phyloP scores from a whole-genome alignment of 2,888 invertebrate species.

The Tethea ocularis region DNA sequence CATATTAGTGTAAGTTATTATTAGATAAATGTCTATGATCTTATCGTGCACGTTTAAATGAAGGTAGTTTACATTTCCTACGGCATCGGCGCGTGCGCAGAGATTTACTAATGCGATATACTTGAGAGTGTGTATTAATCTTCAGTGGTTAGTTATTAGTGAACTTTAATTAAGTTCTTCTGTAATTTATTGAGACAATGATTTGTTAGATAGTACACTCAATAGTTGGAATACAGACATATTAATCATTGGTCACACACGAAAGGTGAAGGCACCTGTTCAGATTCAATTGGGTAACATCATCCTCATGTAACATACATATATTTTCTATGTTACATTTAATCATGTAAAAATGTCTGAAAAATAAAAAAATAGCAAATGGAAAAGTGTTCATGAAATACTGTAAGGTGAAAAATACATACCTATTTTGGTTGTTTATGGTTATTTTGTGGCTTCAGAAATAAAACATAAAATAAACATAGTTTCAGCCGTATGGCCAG shows the following conservation, averaged over 20 bases:
- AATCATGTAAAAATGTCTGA: too few species aligned
- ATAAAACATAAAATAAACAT: too few species aligned
- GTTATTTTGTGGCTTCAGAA: too few species aligned
- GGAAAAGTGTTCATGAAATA: too few species aligned
- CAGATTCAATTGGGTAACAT: not conserved
- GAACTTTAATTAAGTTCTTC: conserved; percentile 31
- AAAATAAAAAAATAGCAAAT: too few species aligned
- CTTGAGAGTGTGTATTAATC: conserved; percentile 34
- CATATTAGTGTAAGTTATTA: conserved; percentile 52
- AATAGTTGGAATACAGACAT: not conserved
- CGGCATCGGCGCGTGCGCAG: conserved; percentile 17
- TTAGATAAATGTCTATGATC: conserved; percentile 50
- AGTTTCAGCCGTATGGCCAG: too few species aligned
- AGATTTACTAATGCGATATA: conserved; percentile 34
- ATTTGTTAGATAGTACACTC: not conserved
- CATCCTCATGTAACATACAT: not conserved
- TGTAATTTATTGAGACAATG: conserved; percentile 19
- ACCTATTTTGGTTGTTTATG: too few species aligned
- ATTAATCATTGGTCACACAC: not conserved
- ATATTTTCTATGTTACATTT: too few species aligned
- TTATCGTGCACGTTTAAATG: conserved; percentile 40
- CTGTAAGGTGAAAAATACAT: too few species aligned
- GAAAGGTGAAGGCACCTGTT: not conserved
- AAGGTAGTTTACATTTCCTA: conserved; percentile 25
- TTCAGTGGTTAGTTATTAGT: conserved; percentile 35